Evolutionary conservation across 1,140 invertebrate genomes (phyloP).

Genomic region (Arctopsyche grandis): DNA sequence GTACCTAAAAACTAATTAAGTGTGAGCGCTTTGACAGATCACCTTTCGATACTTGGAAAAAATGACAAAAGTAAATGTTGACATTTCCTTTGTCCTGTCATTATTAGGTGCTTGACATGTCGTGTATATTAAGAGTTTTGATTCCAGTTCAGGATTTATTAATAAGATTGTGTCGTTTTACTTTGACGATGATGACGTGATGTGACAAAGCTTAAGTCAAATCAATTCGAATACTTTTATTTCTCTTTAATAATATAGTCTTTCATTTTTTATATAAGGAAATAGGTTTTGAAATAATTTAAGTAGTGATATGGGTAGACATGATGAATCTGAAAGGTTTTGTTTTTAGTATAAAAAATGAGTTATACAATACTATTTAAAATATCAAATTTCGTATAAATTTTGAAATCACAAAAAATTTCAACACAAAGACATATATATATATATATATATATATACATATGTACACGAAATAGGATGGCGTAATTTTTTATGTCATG

Average conservation of each 20-base stretch:
- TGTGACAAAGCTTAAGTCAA: conserved; percentile 18
- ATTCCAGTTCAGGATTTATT: not conserved
- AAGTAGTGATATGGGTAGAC: too few relatives aligned
- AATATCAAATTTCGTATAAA: too few relatives aligned
- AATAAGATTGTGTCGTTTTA: conserved; percentile 17
- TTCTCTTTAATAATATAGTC: too few relatives aligned
- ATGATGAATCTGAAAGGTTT: too few relatives aligned
- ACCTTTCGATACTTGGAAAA: conserved; percentile 2
- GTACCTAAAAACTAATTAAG: not conserved
- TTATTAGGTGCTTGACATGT: not conserved
- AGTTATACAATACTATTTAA: not conserved
- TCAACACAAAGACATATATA: too few relatives aligned
- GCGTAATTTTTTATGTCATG: not conserved
- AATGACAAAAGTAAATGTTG: not conserved
- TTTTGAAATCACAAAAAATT: too few relatives aligned
- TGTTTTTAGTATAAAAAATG: too few relatives aligned
- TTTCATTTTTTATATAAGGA: too few relatives aligned
- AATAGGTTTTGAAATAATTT: too few relatives aligned
- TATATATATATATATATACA: too few relatives aligned
- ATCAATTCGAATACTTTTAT: conserved; percentile 1
- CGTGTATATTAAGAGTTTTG: not conserved
- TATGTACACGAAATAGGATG: not conserved
- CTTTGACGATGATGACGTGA: conserved; percentile 1
- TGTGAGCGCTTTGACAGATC: not conserved
- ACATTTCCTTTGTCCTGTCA: not conserved